Conservation (phyloP, 2,888 invertebrate species). For the Cheilosia urbana region DNA sequence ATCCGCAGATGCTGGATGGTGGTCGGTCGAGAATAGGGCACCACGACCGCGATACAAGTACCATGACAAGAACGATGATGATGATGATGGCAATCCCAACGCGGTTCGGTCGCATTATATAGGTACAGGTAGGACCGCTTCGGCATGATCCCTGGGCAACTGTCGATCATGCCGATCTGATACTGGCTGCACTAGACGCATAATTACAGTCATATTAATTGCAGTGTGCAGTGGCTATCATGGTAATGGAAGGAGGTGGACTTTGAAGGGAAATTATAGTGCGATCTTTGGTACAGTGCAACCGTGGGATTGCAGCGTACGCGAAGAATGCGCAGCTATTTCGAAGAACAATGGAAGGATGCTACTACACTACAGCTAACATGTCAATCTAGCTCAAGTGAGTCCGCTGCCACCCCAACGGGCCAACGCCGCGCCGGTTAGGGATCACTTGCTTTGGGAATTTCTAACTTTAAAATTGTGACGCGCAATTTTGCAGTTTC, state of each 20-base stretch:
- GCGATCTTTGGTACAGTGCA: slow-evolving; percentile 17
- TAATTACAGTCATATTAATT: slow-evolving; percentile 74
- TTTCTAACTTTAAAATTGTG: too few relatives aligned
- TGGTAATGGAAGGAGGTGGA: slow-evolving; percentile 56
- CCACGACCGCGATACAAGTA: slow-evolving; percentile 30
- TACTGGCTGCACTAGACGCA: slow-evolving; percentile 68
- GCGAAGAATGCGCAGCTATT: background rate
- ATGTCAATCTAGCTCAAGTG: too few relatives aligned
- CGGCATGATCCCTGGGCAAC: slow-evolving; percentile 58
- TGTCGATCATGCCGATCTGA: slow-evolving; percentile 73
- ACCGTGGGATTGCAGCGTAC: slow-evolving; percentile 49
- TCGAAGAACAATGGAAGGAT: slow-evolving; percentile 11
- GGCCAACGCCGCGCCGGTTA: too few relatives aligned
- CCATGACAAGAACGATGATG: slow-evolving; percentile 47
- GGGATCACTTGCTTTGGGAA: too few relatives aligned
- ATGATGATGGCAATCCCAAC: slow-evolving; percentile 48
- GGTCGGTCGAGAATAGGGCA: slow-evolving; percentile 60
- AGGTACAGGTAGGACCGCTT: slow-evolving; percentile 35
- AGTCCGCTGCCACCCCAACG: too few relatives aligned
- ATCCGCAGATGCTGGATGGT: slow-evolving; percentile 41
- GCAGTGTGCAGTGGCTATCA: slow-evolving; percentile 47
- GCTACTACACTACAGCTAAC: too few relatives aligned
- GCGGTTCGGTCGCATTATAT: slow-evolving; percentile 6
- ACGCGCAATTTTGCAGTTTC: too few relatives aligned
- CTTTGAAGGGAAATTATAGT: slow-evolving; percentile 46